Base-by-base conservation (phyloP, 37 sponge, comb jelly and placozoan species). In the Oopsacas minuta region DNA sequence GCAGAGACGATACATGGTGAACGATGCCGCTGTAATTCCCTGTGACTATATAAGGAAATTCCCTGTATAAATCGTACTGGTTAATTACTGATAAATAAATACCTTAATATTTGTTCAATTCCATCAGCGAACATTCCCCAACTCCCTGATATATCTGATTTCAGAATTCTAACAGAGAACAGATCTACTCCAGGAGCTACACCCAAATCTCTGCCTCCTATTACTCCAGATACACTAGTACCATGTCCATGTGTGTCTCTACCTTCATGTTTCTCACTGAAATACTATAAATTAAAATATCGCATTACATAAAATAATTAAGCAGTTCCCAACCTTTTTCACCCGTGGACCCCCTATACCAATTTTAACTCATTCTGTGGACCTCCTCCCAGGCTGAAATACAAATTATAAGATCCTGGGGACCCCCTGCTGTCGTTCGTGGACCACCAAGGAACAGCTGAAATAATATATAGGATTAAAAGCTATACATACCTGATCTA, bases 201-300 rank as follows among this genome's bases (percentile, higher is more conserved):
- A 5, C 93, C 91, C 23, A 82, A 20, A 5, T 20, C 84, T 0
- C 32, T 82, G 20, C 93, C 91, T 0, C 91, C 91, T 8, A 90
- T 83, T 1, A 87, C 84, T 0, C 89, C 93, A 20, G 93, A 91
- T 0, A 93, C 89, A 23, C 82, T 83, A 1, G 89, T 90, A 15
- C 93, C 93, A 52, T 93, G 93, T 37, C 91, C 91, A 35, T 53
- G 39, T 53, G 87, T 88, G 53, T 88, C 89, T 10, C 39, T 20
- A 23, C 92, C 92, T 0, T 0, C 85, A 15, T 1, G 37, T 32
- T 35, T 23, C 34, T 39, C 84, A 38, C 15, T 52, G 37, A 35
- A 0, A 52, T 39, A 38, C 87, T 86, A 7, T 37, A 52, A 37
- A 85, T 83, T n/a, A n/a, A n/a, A n/a, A n/a, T n/a, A n/a, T n/a